Base-by-base conservation (phyloP, 30 jellyfish, hydroid and myxozoan genomes). In the Mastigias papua region DNA sequence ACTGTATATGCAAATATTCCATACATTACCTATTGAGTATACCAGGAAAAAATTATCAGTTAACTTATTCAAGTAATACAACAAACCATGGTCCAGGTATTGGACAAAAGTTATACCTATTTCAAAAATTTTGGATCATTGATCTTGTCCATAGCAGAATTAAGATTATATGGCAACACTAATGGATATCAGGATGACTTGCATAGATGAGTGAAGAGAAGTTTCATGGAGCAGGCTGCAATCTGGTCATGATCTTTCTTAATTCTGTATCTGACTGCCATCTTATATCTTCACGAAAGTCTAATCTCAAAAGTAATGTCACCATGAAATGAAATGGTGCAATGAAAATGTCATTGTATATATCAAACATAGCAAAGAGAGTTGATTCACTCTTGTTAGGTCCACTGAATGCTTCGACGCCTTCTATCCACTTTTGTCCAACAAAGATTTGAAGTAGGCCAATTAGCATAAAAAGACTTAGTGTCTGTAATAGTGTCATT, bases 401-500 rank as follows among this genome's bases (percentile, higher is more conserved):
- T 34, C 89, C 89, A 73, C 92, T 71, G 22, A 84, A 84, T 28
- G 95, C 93, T 48, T 91, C 98, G 16, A 48, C 64, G 48, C 78
- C 78, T 42, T 91, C 98, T 11, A 91, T 84, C 98, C 98, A 91
- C 48, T 84, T 84, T 48, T 91, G 98, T 2, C 98, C 98, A 32
- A 91, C 95, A 49, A 75, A 84, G n/a, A 69, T 22, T 70, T 91
- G 96, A 21, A 78, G 21, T 61, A 91, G 31, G 21, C 61, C 76
- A 22, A 78, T 71, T 25, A 91, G 91, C 87, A 78, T 62, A 37
- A 73, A 31, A 34, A 91, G 84, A 64, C 98, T 74, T 25, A 79
- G 34, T 21, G 92, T 81, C 73, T 91, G 98, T 26, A 91, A 77
- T 23, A 87, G 15, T 33, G 85, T 54, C 34, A 88, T 34, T 31